A percentile compares a stretch with the other conserved stretches of the same genome.
Evolutionary conservation across 2,888 invertebrate species (phyloP).

Genomic region (Carcina quercana): DNA sequence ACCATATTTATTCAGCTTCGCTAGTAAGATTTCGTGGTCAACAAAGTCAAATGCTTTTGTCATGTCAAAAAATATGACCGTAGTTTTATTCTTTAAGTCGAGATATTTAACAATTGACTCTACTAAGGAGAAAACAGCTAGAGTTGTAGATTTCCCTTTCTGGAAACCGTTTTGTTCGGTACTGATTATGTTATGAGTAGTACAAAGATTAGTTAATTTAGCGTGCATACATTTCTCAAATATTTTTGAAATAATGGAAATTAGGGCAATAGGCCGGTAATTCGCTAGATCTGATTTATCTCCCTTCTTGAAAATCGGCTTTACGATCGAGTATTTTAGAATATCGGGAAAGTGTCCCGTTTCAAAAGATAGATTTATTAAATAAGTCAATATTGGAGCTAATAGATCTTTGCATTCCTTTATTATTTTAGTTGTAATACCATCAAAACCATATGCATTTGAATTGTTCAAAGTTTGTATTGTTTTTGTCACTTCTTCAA

Average conservation of each 20-base stretch:
- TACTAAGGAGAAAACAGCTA: slow-evolving; percentile 9
- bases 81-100: too few relatives aligned
- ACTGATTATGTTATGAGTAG: slow-evolving; percentile 3
- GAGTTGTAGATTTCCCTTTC: slow-evolving; percentile 10
- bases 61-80: slow-evolving; percentile 11
- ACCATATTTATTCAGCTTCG: slow-evolving; percentile 4
- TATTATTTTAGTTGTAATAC: slow-evolving; percentile 4
- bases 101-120: too few relatives aligned
- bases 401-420: slow-evolving; percentile 3
- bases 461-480: slow-evolving; percentile 2
- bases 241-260: slow-evolving; percentile 7
- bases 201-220: not conserved
- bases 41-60: slow-evolving; percentile 13
- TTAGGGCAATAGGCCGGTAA: slow-evolving; percentile 4
- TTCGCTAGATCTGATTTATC: not conserved
- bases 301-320: slow-evolving; percentile 5
- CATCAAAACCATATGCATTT: slow-evolving; percentile 6
- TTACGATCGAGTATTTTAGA: slow-evolving; percentile 4
- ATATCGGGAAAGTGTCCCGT: slow-evolving; percentile 2
- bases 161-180: slow-evolving; percentile 11
- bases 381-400: not conserved
- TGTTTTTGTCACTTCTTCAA: not conserved
- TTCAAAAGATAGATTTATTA: slow-evolving; percentile 6
- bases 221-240: slow-evolving; percentile 8
- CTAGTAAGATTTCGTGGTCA: slow-evolving; percentile 3